Base-by-base conservation (phyloP, 2,797 vertebrate species). In the Spinus pinus region DNA sequence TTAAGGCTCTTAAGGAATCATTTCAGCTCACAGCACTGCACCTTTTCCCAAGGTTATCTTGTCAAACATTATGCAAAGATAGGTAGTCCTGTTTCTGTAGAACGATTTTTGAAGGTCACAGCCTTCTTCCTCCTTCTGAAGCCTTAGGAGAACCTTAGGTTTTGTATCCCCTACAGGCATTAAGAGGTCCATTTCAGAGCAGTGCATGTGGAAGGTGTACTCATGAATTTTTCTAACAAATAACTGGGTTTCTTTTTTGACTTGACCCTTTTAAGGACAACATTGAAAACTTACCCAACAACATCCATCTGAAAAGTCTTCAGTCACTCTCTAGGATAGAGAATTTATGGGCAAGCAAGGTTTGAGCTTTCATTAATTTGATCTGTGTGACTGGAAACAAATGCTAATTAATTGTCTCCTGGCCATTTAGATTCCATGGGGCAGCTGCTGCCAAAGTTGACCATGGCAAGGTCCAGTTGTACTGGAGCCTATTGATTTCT, bases 101-200 rank as follows among this genome's bases (percentile, higher is more conserved):
- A 89, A 83, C 80, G 78, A 95, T 90, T 65, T 62, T 87, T 94
- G 75, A 67, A 84, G 86, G 74, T 93, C 94, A 73, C 7, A 42
- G 46, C 75, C 85, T 92, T 93, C 85, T 94, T 94, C 90, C 66
- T 93, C 56, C 51, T 91, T 39, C 77, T 95, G 95, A 95, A 95
- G 95, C 71, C 44, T 74, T 86, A 89, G 92, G 92, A 87, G 89
- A 73, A 46, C 71, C 47, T n/a, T 53, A 56, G 69, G 46, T 83
- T 94, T 86, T 80, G 23, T 60, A 65, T 94, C 46, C 50, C 86
- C 62, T 81, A 23, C 50, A 94, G 81, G 83, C 89, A 77, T 72
- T 24, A 67, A 73, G 30, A 88, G 20, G 72, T 93, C 89, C 73
- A 80, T 95, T 95, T 95, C 95, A 96, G 91, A 96, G 95, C 62